Conservation (phyloP, 2,113 vertebrate species). For the Acrocephalus kingi region DNA sequence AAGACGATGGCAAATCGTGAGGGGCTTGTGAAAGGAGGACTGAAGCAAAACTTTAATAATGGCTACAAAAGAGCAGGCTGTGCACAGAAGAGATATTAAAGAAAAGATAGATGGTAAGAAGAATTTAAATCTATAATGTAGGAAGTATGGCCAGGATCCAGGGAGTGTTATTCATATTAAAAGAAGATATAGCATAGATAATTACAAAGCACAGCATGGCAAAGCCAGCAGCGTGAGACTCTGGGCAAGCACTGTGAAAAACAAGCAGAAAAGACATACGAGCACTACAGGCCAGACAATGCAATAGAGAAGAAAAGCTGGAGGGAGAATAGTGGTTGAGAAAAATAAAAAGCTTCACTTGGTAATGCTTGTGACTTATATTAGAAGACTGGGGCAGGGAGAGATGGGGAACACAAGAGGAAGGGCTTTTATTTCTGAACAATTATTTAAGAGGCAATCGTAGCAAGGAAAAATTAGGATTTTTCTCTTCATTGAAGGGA, state of each 20-base stretch:
- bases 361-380: neutral
- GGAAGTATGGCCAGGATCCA: neutral
- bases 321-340: neutral
- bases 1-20: neutral
- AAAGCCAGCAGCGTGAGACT: neutral
- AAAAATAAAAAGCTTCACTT: constrained; percentile 24
- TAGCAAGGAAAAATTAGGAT: neutral
- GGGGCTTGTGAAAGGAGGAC: neutral
- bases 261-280: neutral
- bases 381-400: neutral
- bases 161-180: neutral
- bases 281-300: neutral
- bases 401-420: neutral
- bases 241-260: constrained; percentile 18
- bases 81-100: neutral
- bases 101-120: neutral
- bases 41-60: constrained; percentile 41
- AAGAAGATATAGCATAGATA: constrained; percentile 5
- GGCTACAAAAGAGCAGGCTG: neutral
- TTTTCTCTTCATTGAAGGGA: neutral
- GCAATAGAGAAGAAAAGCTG: constrained; percentile 7
- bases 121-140: constrained; percentile 35
- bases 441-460: neutral
- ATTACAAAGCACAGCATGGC: constrained; percentile 13
- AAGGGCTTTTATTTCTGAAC: neutral